Base-by-base conservation (phyloP, 2,113 vertebrate species). In the Buteo buteo region DNA sequence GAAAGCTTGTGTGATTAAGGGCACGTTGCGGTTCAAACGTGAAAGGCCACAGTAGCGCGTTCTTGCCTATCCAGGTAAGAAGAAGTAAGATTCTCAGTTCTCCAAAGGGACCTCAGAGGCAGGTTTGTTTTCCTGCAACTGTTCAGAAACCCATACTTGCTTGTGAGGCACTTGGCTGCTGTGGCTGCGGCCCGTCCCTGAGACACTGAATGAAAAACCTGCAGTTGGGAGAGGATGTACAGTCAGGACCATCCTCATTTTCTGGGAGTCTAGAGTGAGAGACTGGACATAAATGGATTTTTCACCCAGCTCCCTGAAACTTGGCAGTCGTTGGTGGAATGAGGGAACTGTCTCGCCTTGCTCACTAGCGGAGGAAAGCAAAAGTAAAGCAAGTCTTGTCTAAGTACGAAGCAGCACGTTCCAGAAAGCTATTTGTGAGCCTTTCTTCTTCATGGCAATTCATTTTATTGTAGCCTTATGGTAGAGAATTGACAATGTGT, bases 11-110 rank as follows among this genome's bases (percentile, higher is more conserved):
- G 3, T 32, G 18, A 4, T 18, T 36, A 8, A 21, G n/a, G n/a
- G 7, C 13, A 1, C 0, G 0, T 4, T 10, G 26, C 11, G 10
- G 22, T 45, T 11, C 24, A 16, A 3, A 7, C 5, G 26, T 3
- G 1, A 18, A 24, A 36, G n/a, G 40, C 3, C 3, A 2, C 1
- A 5, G 8, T 4, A 1, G 9, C 1, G 0, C 2, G 3, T 36
- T n/a, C 17, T 32, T 10, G 6, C 5, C 18, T 20, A 2, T 7
- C 6, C 8, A 1, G 21, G 7, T 26, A 7, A 16, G 38, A 19
- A 16, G 29, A 16, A 22, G 9, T 4, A 6, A 2, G 5, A 6
- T 13, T 26, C 13, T 11, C 20, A 6, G 36, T 7, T 91, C 65
- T 18, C 22, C 11, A 0, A 19, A 52, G 16, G 34, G 26, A 81